Conservation (phyloP, 2,113 vertebrate species). For the Stegostoma tigrinum region DNA sequence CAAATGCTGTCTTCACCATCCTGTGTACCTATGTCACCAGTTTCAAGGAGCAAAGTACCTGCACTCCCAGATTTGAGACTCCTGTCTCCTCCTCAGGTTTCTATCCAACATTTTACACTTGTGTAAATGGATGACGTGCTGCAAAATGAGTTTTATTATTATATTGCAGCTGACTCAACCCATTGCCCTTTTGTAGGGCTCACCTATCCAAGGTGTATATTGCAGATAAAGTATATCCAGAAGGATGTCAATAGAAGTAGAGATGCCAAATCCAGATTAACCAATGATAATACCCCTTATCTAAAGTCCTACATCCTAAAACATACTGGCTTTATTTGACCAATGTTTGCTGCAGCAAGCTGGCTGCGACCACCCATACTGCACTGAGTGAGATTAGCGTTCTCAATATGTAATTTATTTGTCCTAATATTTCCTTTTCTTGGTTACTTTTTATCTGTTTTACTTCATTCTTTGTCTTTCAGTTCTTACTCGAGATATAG, state of each 20-base stretch:
- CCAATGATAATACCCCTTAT: background rate
- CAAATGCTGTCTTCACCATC: too few relatives aligned
- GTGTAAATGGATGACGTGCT: background rate
- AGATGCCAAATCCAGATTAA: background rate
- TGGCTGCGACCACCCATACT: background rate
- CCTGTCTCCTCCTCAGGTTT: too few relatives aligned
- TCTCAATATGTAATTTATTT: background rate
- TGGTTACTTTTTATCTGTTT: background rate
- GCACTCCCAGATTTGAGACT: too few relatives aligned
- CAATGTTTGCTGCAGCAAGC: background rate
- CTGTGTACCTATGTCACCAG: too few relatives aligned
- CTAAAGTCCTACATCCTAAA: background rate
- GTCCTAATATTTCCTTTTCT: background rate
- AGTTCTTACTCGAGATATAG: background rate
- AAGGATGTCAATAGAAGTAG: background rate
- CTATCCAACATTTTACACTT: background rate
- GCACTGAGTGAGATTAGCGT: background rate
- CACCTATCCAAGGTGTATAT: background rate
- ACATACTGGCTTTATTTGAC: background rate
- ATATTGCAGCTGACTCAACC: background rate
- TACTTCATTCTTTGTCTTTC: background rate
- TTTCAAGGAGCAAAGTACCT: too few relatives aligned
- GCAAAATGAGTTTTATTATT: background rate
- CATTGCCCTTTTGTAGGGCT: background rate
- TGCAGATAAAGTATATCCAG: background rate